Percentiles rank a stretch among this genome's conserved stretches.
Evolutionary conservation across 2,888 invertebrate genomes (phyloP).

Genomic region (Torymus auratus): DNA sequence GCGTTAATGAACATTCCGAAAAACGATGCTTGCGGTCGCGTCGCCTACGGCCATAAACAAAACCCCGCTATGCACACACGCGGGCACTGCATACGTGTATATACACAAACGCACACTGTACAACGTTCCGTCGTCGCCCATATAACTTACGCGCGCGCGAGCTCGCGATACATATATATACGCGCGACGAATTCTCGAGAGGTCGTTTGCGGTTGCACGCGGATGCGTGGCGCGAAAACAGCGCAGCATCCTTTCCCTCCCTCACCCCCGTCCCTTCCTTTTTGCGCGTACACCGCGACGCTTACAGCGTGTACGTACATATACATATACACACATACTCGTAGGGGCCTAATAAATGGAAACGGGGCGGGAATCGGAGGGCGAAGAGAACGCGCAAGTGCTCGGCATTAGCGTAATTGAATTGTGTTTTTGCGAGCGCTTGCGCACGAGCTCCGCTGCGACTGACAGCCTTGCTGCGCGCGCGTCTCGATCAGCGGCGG

Average conservation of each 20-base stretch:
- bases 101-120: too few species aligned
- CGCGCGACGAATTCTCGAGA: slow-evolving; percentile 42
- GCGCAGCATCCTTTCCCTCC: not conserved
- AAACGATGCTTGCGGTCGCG: not conserved
- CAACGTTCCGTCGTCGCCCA: not conserved
- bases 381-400: not conserved
- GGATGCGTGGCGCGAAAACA: not conserved
- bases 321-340: too few species aligned
- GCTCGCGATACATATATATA: not conserved
- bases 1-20: too few species aligned
- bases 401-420: slow-evolving; percentile 45
- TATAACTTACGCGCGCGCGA: slow-evolving; percentile 19
- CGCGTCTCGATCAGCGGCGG: too few species aligned
- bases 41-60: slow-evolving; percentile 23
- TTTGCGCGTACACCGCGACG: not conserved
- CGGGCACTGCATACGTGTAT: too few species aligned
- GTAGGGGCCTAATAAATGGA: slow-evolving; percentile 16
- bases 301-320: too few species aligned
- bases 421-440: slow-evolving; percentile 35
- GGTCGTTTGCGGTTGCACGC: slow-evolving; percentile 45
- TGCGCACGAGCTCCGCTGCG: not conserved
- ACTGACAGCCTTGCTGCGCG: not conserved
- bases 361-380: not conserved
- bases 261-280: not conserved
- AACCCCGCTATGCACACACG: not conserved